Evolutionary conservation across 92 coral and sea anemone species (phyloP), one percentile per base, ranked within the genome.

Genomic region (Isaurus tuberculatus): DNA sequence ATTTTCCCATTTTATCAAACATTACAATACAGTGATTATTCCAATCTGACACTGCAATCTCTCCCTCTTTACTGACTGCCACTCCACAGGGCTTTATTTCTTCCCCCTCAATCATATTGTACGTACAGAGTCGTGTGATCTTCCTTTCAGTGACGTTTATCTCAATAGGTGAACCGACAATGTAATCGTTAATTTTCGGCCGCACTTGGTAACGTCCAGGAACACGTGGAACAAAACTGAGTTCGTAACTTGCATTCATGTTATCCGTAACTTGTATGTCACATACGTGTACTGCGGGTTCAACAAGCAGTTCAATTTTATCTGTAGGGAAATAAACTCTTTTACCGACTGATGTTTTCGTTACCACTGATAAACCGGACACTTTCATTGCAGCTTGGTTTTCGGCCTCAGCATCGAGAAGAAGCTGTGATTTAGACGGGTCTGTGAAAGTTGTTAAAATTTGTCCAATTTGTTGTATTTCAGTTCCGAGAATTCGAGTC

Each of bases 161-260:
- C 22, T 11, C 77, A 71, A 71, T 29, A 23, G 60, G 77, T 43
- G 60, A 42, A 8, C 77, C 77, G 9, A 20, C 53, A 23, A 71
- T 43, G 57, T 25, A n/a, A 20, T 28, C 31, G 23, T 71, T 71
- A 22, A 71, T 10, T 71, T 71, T 71, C 37, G 40, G 31, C 22
- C 20, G 32, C 32, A 23, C 57, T 13, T 23, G 34, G 26, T 71
- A 71, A 19, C 55, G 55, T 30, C 77, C 77, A 71, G 77, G 77
- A 71, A 71, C 60, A 71, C 77, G 77, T 16, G 77, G 77, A 43
- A 71, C 77, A 71, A 71, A 71, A 71, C 60, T 71, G 58, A 71
- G 36, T 22, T 71, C 33, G 60, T 71, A 71, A 71, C 10, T 42
- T 25, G 57, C 77, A 71, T 43, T 71, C 34, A 29, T 43, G 77